Conservation (phyloP, 2,113 vertebrate genomes). For the Nerophis ophidion region DNA sequence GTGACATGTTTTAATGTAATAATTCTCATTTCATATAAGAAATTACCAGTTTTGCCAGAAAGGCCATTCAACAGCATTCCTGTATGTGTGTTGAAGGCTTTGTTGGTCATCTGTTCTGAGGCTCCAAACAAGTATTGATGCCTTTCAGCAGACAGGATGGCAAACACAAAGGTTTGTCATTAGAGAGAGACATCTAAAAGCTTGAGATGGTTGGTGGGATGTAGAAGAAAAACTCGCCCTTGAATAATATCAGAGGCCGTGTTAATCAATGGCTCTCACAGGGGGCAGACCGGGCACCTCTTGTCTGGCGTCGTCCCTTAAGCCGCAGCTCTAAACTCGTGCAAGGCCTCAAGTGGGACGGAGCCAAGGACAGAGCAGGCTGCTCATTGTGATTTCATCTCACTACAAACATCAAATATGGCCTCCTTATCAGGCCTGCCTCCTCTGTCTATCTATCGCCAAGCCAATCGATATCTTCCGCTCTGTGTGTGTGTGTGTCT, state of each 20-base stretch:
- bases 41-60: neutral
- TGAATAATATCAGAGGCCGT: slow-evolving; percentile 42
- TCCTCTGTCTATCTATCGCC: slow-evolving; percentile 59
- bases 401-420: slow-evolving; percentile 67
- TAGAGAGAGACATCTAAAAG: slow-evolving; percentile 12
- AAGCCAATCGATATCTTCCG: slow-evolving; percentile 62
- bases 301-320: slow-evolving; percentile 56
- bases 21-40: neutral
- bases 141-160: slow-evolving; percentile 25
- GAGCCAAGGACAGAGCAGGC: slow-evolving; percentile 60
- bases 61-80: neutral
- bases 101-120: slow-evolving; percentile 17
- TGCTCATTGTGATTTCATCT: slow-evolving; percentile 70
- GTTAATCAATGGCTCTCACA: slow-evolving; percentile 57
- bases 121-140: slow-evolving; percentile 22
- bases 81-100: neutral
- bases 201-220: slow-evolving; percentile 9
- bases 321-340: slow-evolving; percentile 56
- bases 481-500: slow-evolving; percentile 34
- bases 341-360: slow-evolving; percentile 52
- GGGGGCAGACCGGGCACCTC: slow-evolving; percentile 41
- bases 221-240: slow-evolving; percentile 31
- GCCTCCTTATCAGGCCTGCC: slow-evolving; percentile 61
- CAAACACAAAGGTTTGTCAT: slow-evolving; percentile 14
- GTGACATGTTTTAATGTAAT: too few species aligned